Conservation (phyloP, 2,797 vertebrate species). For the Buphagus erythrorhynchus region DNA sequence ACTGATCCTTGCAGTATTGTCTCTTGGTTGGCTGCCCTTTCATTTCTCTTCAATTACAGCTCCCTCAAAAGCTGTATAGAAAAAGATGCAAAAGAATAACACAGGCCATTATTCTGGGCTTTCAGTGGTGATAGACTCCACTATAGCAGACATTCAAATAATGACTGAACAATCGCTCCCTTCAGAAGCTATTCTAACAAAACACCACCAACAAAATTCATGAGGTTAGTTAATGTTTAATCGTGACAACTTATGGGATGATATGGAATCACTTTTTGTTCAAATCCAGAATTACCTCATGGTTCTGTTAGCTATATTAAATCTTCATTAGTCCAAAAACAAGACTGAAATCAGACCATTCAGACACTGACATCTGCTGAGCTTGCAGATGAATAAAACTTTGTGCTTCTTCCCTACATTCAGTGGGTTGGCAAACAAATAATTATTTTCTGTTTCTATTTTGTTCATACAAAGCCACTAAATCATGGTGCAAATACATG, state of each 20-base stretch:
- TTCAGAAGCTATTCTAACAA: conserved; percentile 14
- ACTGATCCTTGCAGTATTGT: conserved; percentile 56
- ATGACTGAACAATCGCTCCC: conserved; percentile 11
- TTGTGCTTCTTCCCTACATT: conserved; percentile 30
- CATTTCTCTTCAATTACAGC: conserved; percentile 59
- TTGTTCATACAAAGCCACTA: conserved; percentile 9
- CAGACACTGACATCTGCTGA: conserved; percentile 52
- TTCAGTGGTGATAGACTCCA: conserved; percentile 49
- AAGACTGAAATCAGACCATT: conserved; percentile 41
- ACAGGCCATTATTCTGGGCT: conserved; percentile 52
- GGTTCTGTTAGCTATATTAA: conserved; percentile 39
- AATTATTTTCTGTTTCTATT: conserved; percentile 67
- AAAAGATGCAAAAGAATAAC: conserved; percentile 61
- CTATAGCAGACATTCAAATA: conserved; percentile 29
- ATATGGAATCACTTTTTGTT: conserved; percentile 46
- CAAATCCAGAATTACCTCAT: conserved; percentile 27
- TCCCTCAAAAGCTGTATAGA: conserved; percentile 61
- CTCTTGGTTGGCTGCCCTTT: conserved; percentile 52
- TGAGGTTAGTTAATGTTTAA: neutral
- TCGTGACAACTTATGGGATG: conserved; percentile 25
- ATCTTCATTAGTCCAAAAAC: conserved; percentile 40
- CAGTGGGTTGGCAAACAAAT: conserved; percentile 66
- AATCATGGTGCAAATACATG: conserved; percentile 17
- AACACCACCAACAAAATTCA: conserved; percentile 9
- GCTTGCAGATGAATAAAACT: conserved; percentile 55